These are phyloP conservation scores for Oscarella lobularis DNA, from an alignment of 37 sponge, comb jelly and placozoan species.

Conservation along the genomic window DNA sequence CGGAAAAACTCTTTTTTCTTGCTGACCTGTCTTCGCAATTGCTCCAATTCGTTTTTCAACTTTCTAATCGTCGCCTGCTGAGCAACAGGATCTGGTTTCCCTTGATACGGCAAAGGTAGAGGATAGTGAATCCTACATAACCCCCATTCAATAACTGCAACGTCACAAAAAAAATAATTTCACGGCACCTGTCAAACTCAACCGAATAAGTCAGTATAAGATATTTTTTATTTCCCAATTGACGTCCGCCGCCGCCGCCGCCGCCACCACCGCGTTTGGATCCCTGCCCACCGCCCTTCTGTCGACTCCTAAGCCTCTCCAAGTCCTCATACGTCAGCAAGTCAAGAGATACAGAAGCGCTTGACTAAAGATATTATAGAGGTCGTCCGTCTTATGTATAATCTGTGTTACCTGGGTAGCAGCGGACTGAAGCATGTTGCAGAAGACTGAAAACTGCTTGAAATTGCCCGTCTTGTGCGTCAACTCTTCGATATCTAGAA, in stretches of 20 bases:
- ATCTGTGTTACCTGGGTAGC: neutral
- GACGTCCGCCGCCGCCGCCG: neutral
- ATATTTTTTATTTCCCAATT: neutral
- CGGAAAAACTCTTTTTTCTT: too few species aligned
- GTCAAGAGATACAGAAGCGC: neutral
- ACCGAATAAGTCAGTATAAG: neutral
- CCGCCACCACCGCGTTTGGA: too few species aligned
- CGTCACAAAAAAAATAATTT: neutral
- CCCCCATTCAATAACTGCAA: neutral
- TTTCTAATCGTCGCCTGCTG: conserved; percentile 50
- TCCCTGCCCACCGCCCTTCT: too few species aligned
- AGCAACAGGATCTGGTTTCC: conserved; percentile 44
- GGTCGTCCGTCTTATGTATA: neutral
- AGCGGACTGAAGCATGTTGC: neutral
- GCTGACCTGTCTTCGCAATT: conserved; percentile 3
- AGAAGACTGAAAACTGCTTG: neutral
- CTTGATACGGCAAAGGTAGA: conserved; percentile 60
- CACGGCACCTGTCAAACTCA: conserved; percentile 2
- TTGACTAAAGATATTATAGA: neutral
- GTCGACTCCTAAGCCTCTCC: neutral
- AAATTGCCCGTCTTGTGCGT: neutral
- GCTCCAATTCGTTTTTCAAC: conserved; percentile 34
- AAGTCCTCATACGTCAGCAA: neutral
- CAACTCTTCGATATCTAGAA: neutral
- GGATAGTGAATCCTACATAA: conserved; percentile 69